Evolutionary conservation across 2,797 vertebrate genomes (phyloP).

Genomic region (Percopsis omiscomaycus): DNA sequence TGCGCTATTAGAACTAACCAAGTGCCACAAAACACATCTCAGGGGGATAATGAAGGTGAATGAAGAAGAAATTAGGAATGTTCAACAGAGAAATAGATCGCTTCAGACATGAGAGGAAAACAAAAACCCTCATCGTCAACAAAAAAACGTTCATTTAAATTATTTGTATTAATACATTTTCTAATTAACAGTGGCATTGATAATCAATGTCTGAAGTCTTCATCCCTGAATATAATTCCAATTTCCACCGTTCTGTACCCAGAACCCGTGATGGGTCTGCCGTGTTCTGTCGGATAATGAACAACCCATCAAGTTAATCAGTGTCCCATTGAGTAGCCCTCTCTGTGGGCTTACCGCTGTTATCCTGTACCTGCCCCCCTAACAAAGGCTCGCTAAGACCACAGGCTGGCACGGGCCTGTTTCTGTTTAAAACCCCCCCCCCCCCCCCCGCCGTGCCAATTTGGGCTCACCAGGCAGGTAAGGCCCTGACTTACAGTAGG

Average conservation of each 20-base stretch:
- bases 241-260: conserved; percentile 2
- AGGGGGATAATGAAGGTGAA: background rate
- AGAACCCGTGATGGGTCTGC: conserved; percentile 1
- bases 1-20: background rate
- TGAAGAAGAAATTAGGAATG: background rate
- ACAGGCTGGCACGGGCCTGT: background rate
- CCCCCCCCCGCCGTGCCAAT: background rate
- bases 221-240: conserved; percentile 5
- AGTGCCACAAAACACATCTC: background rate
- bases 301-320: background rate
- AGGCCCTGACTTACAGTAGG: background rate
- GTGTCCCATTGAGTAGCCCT: background rate
- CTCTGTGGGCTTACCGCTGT: background rate
- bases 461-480: background rate
- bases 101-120: too few species aligned
- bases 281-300: conserved; percentile 11
- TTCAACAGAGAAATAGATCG: background rate
- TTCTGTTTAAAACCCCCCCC: too few species aligned
- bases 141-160: background rate
- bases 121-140: too few species aligned
- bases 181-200: conserved; percentile 1
- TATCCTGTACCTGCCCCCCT: background rate
- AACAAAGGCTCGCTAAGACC: conserved; percentile 1
- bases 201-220: conserved; percentile 14
- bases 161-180: conserved; percentile 15